Conservation (phyloP, 2,888 invertebrate species). For the Pyrrhosoma nymphula region DNA sequence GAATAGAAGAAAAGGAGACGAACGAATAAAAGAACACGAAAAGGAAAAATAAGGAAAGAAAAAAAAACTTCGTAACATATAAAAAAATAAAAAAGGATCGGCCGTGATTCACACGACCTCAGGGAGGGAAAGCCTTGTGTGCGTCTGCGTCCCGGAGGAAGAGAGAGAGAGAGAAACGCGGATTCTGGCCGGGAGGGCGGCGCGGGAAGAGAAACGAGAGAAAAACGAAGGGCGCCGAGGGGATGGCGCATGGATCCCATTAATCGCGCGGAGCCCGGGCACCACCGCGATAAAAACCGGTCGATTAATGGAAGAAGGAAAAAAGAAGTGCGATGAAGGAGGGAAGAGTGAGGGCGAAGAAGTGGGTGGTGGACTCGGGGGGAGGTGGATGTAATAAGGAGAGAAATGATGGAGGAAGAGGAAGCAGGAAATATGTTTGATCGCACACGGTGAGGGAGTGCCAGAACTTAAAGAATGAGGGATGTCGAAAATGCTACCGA, state of each 20-base stretch:
- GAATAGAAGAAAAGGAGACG: background rate
- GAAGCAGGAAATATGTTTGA: background rate
- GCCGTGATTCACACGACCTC: slow-evolving; percentile 35
- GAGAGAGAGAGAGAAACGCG: background rate
- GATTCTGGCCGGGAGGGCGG: background rate
- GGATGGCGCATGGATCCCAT: slow-evolving; percentile 25
- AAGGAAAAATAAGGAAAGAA: background rate
- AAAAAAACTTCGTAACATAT: background rate
- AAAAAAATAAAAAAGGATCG: background rate
- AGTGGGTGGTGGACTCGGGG: background rate
- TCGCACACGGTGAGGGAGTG: background rate
- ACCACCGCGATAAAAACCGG: slow-evolving; percentile 13
- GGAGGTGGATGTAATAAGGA: background rate
- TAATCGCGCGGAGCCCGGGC: background rate
- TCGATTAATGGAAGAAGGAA: background rate
- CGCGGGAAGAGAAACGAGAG: background rate
- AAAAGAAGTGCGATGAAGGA: background rate
- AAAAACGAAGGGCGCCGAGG: background rate
- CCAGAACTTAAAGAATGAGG: background rate
- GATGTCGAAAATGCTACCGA: background rate
- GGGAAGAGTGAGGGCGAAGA: background rate
- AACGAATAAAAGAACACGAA: background rate
- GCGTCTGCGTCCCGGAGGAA: background rate
- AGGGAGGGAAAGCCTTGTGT: slow-evolving; percentile 13
- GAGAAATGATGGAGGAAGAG: background rate